These are phyloP conservation scores for Halcyon leucocephala DNA, from an alignment of 2,797 vertebrate species.

Conservation along the genomic window DNA sequence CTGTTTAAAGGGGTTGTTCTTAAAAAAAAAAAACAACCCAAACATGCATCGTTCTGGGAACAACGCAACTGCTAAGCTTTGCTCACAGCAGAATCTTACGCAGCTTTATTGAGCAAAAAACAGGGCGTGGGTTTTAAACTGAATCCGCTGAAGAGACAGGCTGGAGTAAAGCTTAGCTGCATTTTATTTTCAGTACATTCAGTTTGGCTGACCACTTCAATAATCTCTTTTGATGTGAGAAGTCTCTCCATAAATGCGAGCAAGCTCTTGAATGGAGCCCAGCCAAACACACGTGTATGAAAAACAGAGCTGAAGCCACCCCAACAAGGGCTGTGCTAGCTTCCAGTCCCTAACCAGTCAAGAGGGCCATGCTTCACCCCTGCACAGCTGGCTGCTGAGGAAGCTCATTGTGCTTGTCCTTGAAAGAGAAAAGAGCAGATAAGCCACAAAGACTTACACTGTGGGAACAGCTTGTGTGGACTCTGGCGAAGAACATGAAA, in stretches of 20 bases:
- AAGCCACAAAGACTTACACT: constrained; percentile 10
- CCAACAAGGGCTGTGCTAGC: not conserved
- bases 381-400: constrained; percentile 7
- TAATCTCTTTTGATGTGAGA: not conserved
- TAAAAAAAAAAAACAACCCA: not conserved
- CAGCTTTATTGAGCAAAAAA: not conserved
- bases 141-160: not conserved
- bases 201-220: not conserved
- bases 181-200: not conserved
- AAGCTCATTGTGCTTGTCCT: not conserved
- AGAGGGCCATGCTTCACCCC: not conserved
- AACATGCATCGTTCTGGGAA: not conserved
- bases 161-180: not conserved
- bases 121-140: not conserved
- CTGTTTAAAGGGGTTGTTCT: not conserved
- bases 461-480: constrained; percentile 15
- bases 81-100: not conserved
- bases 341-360: not conserved
- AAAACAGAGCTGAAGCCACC: not conserved
- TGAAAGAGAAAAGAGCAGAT: constrained; percentile 36
- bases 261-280: not conserved
- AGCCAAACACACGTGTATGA: not conserved
- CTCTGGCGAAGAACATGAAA: constrained; percentile 27
- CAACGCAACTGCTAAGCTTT: not conserved
- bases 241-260: not conserved